Conservation (phyloP, 2,797 vertebrate species). For the Megaceryle alcyon region DNA sequence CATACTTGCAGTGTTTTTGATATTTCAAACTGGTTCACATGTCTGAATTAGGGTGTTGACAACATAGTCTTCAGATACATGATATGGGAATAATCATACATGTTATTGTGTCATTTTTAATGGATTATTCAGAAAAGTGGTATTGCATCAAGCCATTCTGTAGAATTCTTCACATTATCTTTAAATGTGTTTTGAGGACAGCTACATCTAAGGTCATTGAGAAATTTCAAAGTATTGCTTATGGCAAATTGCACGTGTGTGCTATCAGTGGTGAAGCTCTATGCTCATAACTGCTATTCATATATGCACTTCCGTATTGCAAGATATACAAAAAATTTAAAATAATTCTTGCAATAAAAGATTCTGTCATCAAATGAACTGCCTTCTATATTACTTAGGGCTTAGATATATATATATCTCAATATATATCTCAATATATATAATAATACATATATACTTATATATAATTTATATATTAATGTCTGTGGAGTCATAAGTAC, state of each 20-base stretch:
- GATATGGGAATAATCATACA: not conserved
- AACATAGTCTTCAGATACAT: not conserved
- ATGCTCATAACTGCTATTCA: not conserved
- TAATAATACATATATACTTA: too few relatives aligned
- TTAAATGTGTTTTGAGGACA: not conserved
- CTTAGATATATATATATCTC: not conserved
- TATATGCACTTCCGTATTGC: not conserved
- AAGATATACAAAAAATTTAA: not conserved
- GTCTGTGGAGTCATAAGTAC: not conserved
- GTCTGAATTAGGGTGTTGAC: not conserved
- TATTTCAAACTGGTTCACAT: not conserved
- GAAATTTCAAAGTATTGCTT: not conserved
- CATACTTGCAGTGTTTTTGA: not conserved
- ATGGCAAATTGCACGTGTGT: fast-evolving
- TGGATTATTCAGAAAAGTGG: not conserved
- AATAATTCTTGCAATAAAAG: not conserved
- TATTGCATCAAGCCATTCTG: not conserved
- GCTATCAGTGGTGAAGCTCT: not conserved
- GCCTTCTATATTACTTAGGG: not conserved
- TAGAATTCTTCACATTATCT: not conserved
- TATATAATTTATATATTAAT: too few relatives aligned
- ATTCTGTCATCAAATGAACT: not conserved
- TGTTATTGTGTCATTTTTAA: not conserved
- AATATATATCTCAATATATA: too few relatives aligned
- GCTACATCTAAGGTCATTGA: not conserved